Percentiles rank a stretch among this genome's conserved stretches.
phyloP scores from a whole-genome alignment of 1,140 invertebrate species.

The Physella acuta region DNA sequence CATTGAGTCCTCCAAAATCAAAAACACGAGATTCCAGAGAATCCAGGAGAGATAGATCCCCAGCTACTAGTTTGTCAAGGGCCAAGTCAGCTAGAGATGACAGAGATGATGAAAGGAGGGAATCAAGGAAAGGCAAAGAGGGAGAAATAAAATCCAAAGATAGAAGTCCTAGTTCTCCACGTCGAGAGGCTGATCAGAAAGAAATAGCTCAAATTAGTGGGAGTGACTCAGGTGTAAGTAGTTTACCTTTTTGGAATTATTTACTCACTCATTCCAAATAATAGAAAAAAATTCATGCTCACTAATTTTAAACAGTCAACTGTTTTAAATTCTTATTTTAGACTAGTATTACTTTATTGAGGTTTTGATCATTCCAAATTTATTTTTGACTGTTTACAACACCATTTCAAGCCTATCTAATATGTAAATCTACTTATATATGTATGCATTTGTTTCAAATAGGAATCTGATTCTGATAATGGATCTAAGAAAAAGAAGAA shows the following conservation, averaged over 20 bases:
- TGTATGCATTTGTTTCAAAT: not conserved
- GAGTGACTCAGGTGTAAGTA: conserved; percentile 21
- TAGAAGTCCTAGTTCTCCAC: not conserved
- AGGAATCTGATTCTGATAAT: conserved; percentile 19
- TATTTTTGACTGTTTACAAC: too few relatives aligned
- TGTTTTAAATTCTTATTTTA: too few relatives aligned
- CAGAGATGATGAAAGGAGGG: conserved; percentile 6
- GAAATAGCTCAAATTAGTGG: conserved; percentile 2
- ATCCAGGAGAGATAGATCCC: not conserved
- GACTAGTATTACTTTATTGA: too few relatives aligned
- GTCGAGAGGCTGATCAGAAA: not conserved
- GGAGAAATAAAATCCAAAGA: not conserved
- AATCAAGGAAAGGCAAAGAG: conserved; percentile 1
- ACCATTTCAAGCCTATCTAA: too few relatives aligned
- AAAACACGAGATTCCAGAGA: not conserved
- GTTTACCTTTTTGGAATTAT: not conserved
- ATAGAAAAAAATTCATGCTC: too few relatives aligned
- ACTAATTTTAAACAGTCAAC: too few relatives aligned
- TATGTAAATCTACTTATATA: too few relatives aligned
- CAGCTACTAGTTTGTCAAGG: not conserved
- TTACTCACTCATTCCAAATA: not conserved
- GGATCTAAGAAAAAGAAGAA: conserved; percentile 12
- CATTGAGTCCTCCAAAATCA: conserved; percentile 3
- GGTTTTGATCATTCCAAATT: too few relatives aligned
- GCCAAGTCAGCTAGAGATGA: not conserved